Base-by-base conservation (phyloP, 2,888 invertebrate species). In the Phorcus lineatus region DNA sequence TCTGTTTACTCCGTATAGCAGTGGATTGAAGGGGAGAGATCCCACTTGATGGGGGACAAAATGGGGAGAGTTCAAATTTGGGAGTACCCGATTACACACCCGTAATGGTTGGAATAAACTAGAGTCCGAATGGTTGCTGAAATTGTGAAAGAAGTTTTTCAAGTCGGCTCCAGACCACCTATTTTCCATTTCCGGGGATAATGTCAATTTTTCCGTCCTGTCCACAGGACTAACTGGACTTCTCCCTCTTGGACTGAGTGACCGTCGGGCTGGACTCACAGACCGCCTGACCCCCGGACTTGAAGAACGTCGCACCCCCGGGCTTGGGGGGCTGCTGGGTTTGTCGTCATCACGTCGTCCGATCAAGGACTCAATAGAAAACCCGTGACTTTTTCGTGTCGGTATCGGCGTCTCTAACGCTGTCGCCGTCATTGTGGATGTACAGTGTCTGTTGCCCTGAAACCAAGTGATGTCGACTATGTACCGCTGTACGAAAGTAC, bases 291-390 rank as follows among this genome's bases (percentile, higher is more conserved):
- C 31, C 70, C 70, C 70, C 19, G 70, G 70, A n/a, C 70, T 70
- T 19, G 19, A 22, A 40, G 70, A 70, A 6, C 70, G 70, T 4
- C 54, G 16, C 17, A 54, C 55, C 28, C 28, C 54, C 76, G 54
- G 76, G 36, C 76, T 76, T n/a, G 31, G 55, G 19, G 36, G 55
- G 17, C 55, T 76, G 28, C 19, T 54, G 19, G 17, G 19, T 40
- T 70, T 31, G 36, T 70, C 70, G 52, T 80, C 77, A n/a, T 82
- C 84, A 1, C 79, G 54, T 0, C 70, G 79, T 6, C 84, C 84
- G 53, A 84, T 83, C 16, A 84, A 74, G 7, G 84, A 84, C 22
- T 84, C 84, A 55, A 84, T 84, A 31, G 84, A 84, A 77, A 84
- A 84, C 6, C 84, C 82, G 52, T 82, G 82, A 2, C 84, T 80